Base-by-base conservation (phyloP, 64 coral and sea anemone genomes). In the Montipora cactus region DNA sequence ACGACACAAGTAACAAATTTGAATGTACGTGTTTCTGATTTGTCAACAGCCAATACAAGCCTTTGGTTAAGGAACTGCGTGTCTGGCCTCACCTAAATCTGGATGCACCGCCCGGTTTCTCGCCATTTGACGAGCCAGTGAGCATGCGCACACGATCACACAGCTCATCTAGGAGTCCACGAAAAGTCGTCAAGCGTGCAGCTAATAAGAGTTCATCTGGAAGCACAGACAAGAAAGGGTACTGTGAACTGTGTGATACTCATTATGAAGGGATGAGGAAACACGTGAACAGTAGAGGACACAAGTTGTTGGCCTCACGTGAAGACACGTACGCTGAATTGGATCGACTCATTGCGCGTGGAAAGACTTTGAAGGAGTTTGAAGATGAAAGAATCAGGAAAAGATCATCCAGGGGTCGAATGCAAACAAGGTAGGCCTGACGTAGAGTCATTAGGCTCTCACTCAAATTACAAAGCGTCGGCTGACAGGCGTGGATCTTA, bases 91-190 rank as follows among this genome's bases (percentile, higher is more conserved):
- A 23, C 7, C 88, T 78, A 8, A 90, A 95, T 59, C 55, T 90
- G 19, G 67, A 77, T 18, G 88, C 57, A 14, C 8, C 88, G 4
- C 79, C 72, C 10, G 80, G 88, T 4, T 90, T 55, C 80, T 90
- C 87, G 16, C 93, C 88, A 4, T 95, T 95, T 85, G 93, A 95
- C 69, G 93, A 83, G 8, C 88, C 93, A 4, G 88, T 95, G 10
- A 83, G 87, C 80, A 90, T 88, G 69, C 93, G 93, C 44, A 95
- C 93, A 23, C 70, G 93, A 25, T 88, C 88, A 85, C 88, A 80
- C 22, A 75, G 89, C 3, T 95, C 93, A 77, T 90, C 93, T 8
- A 67, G 77, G 74, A 95, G 93, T 67, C 73, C 93, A 47, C 80
- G 58, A 44, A 81, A 48, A 52, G 37, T 22, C 11, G 18, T n/a